Conservation (phyloP, 2,888 invertebrate genomes). For the Caenorhabditis sp. region DNA sequence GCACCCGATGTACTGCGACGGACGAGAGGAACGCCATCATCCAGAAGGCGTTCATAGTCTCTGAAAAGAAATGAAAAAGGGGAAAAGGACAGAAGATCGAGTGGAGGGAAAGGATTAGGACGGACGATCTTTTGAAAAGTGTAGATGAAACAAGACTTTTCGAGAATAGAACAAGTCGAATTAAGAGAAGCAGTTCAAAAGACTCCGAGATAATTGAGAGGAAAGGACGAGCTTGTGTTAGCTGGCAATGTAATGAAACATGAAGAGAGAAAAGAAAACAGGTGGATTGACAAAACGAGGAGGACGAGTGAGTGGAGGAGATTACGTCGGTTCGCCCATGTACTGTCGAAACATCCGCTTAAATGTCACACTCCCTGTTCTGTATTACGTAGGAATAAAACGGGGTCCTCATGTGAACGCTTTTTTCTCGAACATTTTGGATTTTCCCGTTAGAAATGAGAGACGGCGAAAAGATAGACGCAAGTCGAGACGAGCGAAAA, state of each 20-base stretch:
- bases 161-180: not conserved
- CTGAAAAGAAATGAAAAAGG: not conserved
- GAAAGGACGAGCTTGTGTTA: not conserved
- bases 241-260: not conserved
- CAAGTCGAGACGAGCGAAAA: too few species aligned
- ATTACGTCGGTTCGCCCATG: conserved; percentile 18
- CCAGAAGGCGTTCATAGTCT: conserved; percentile 31
- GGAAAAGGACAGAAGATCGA: not conserved
- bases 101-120: not conserved
- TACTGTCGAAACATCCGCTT: conserved; percentile 41
- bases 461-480: too few species aligned
- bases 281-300: not conserved
- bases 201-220: not conserved
- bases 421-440: not conserved
- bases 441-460: not conserved
- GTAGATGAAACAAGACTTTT: conserved; percentile 1
- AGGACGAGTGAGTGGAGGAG: conserved; percentile 5
- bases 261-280: not conserved
- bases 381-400: not conserved
- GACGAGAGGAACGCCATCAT: conserved; percentile 26
- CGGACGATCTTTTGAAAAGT: not conserved
- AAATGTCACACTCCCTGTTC: conserved; percentile 22
- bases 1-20: not conserved
- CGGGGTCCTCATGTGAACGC: not conserved
- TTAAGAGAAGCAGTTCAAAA: not conserved